phyloP scores from a whole-genome alignment of 2,888 invertebrate species.

The Drosophila subquinaria region DNA sequence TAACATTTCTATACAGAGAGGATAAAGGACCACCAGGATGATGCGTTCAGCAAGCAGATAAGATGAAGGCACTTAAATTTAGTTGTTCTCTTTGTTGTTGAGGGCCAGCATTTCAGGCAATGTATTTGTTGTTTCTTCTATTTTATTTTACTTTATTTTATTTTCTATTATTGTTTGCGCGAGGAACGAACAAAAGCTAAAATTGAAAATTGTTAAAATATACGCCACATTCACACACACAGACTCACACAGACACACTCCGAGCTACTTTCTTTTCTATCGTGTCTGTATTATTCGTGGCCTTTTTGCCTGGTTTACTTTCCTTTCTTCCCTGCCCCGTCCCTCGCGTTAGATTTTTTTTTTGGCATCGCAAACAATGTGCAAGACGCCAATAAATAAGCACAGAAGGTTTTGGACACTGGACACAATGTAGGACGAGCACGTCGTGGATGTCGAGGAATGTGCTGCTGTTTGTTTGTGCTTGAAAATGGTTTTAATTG shows the following conservation, averaged over 20 bases:
- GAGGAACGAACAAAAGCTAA: constrained; percentile 72
- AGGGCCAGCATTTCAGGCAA: constrained; percentile 38
- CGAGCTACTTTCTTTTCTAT: constrained; percentile 67
- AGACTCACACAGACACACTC: constrained; percentile 25
- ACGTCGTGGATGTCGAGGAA: constrained; percentile 38
- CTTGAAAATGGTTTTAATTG: constrained; percentile 78
- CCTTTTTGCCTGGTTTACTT: constrained; percentile 78
- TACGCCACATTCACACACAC: constrained; percentile 47
- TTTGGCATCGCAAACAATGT: constrained; percentile 72
- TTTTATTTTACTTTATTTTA: constrained; percentile 17
- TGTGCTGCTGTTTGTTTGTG: constrained; percentile 65
- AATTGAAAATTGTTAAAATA: constrained; percentile 80
- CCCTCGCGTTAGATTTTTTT: constrained; percentile 17
- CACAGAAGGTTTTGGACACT: constrained; percentile 41
- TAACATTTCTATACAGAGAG: constrained; percentile 12
- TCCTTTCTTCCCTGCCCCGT: constrained; percentile 27
- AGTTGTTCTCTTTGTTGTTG: constrained; percentile 65
- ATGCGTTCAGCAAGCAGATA: constrained; percentile 60
- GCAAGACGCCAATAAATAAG: constrained; percentile 80
- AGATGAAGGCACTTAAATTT: constrained; percentile 75
- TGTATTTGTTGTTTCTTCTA: constrained; percentile 50
- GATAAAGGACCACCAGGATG: constrained; percentile 54
- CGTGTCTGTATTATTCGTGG: constrained; percentile 60
- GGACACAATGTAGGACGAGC: constrained; percentile 41
- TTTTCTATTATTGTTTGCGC: constrained; percentile 56